Percentiles rank a stretch among this genome's conserved stretches.
Conservation (phyloP, 2,113 vertebrate species). For the Oreochromis spilurus region DNA sequence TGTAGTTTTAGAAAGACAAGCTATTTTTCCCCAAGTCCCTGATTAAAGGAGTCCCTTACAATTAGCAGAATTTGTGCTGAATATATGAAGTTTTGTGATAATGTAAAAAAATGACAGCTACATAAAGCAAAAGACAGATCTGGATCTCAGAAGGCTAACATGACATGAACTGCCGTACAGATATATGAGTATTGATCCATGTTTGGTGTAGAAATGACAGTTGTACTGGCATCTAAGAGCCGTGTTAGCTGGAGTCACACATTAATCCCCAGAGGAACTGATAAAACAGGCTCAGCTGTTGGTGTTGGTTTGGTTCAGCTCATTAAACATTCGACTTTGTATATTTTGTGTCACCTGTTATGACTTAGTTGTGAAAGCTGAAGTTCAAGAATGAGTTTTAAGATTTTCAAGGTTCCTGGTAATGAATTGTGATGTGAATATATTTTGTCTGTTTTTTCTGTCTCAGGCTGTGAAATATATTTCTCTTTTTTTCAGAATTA, state of each 20-base stretch:
- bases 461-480: neutral
- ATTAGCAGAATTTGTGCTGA: neutral
- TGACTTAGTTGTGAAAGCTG: neutral
- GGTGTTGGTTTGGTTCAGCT: neutral
- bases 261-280: neutral
- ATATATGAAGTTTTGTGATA: neutral
- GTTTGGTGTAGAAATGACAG: neutral
- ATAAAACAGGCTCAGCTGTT: neutral
- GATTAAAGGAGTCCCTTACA: neutral
- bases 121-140: neutral
- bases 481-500: neutral
- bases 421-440: neutral
- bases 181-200: neutral
- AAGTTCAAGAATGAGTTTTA: neutral
- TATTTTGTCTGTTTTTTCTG: neutral
- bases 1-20: neutral
- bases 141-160: neutral
- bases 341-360: neutral
- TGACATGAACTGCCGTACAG: neutral
- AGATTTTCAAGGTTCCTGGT: neutral
- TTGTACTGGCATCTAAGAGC: neutral
- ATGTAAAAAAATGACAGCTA: neutral
- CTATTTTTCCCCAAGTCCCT: neutral
- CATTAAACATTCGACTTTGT: neutral
- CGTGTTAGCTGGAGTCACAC: neutral